Base-by-base conservation (phyloP, 2,113 vertebrate genomes). In the Hypomesus transpacificus region DNA sequence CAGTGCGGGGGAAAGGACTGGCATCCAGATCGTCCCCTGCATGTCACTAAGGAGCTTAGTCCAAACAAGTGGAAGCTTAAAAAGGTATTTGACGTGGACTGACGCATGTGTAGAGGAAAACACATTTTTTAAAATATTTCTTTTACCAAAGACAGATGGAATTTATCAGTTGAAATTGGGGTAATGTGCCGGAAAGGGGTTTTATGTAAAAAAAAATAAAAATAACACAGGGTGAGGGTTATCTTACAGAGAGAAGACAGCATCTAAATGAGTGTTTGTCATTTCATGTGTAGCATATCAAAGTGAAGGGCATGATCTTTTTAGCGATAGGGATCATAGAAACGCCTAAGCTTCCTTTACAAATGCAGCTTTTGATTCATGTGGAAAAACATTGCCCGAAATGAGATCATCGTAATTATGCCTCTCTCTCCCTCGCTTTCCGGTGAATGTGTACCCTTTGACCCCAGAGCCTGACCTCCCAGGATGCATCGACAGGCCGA, bases 1-100 rank as follows among this genome's bases (percentile, higher is more conserved):
- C 72, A 87, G 3, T 93, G 92, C 0, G 69, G 84, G 21, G 87
- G 83, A 57, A 83, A 68, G 52, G 81, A 92, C 75, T 94, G 93
- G 92, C 70, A 77, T 24, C 53, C 68, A 4, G 69, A 79, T 4
- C 70, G 0, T 0, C 31, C 84, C 50, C 74, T 86, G 34, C 72
- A 76, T 68, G 88, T 88, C 63, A 80, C 62, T 3, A 89, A 83
- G 80, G 90, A 92, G 79, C 88, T 94, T 22, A 82, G 76, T 0
- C 39, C 60, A 70, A 85, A 70, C 50, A 90, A 85, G 72, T 69
- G 75, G 52, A 88, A 81, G 61, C 67, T 81, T 16, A 78, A 89
- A 76, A 87, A 91, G 89, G 90, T 91, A 80, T 46, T 0, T 1
- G 13, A 11, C 18, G 17, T 69, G 13, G 58, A 51, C n/a, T 53